Base-by-base conservation (phyloP, 35 echinoderm and acorn worm genomes). In the Chiridota heheva region DNA sequence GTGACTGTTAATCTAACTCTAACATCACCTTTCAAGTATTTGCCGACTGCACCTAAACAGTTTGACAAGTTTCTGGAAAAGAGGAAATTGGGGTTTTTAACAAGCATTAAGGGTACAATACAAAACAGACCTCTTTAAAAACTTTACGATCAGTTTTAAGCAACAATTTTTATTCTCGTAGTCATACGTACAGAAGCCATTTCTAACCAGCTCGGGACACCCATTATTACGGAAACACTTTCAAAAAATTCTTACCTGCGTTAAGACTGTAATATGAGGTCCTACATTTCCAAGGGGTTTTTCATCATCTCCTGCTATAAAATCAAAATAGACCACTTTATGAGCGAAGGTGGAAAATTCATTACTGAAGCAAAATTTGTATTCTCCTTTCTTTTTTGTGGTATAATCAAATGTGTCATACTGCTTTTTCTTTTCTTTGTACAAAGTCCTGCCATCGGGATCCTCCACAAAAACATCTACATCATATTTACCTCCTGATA, bases 291-390 rank as follows among this genome's bases (percentile, higher is more conserved):
- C 70, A 3, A 81, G 55, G 27, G 88, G 61, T 1, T 84, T 84
- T 65, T 83, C 84, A 32, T 97, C 93, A 57, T 97, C 93, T 42
- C 93, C 93, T 27, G 67, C 85, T 70, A 91, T 81, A 49, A 97
- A 97, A 81, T 97, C 93, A 91, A 97, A 97, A 73, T 97, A 97
- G 5, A 97, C 93, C 41, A 87, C 78, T 87, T 97, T 97, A 67
- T 97, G 93, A 36, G 93, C 81, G 77, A 97, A 97, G 2, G 93
- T 97, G 24, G 93, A 97, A 71, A 97, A 97, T 68, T 97, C 93
- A 61, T 97, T 97, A 78, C 93, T 97, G 81, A 97, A 97, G 73
- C 93, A 97, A 68, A 97, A 97, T 76, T 97, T 91, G 42, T 83
- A 84, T 30, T 80, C 77, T n/a, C 89, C 83, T 63, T 91, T 87